Evolutionary conservation across 1,140 invertebrate species (phyloP).

Genomic region (Drosophila suzukii): DNA sequence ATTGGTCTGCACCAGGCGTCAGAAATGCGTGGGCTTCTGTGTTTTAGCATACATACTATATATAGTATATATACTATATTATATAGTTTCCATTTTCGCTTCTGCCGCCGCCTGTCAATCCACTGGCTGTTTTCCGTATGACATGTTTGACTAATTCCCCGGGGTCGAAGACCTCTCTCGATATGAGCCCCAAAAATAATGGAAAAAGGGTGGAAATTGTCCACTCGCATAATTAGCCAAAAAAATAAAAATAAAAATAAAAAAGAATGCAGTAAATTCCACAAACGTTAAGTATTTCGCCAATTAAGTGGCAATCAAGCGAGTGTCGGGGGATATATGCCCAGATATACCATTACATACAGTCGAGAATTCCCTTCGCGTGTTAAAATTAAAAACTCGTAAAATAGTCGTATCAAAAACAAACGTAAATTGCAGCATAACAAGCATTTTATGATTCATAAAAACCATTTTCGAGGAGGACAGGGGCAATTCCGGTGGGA

Average conservation of each 20-base stretch:
- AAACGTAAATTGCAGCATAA: slow-evolving; percentile 78
- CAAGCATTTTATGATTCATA: slow-evolving; percentile 78
- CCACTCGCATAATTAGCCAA: slow-evolving; percentile 65
- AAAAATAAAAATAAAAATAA: slow-evolving; percentile 13
- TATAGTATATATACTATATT: neutral
- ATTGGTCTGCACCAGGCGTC: slow-evolving; percentile 16
- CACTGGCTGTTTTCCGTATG: slow-evolving; percentile 18
- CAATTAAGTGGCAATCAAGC: slow-evolving; percentile 74
- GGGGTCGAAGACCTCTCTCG: slow-evolving; percentile 46
- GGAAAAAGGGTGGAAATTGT: slow-evolving; percentile 25
- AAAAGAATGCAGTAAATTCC: slow-evolving; percentile 20
- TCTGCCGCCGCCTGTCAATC: slow-evolving; percentile 32
- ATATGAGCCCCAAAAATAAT: slow-evolving; percentile 21
- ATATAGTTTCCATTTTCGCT: slow-evolving; percentile 34
- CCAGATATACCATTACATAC: slow-evolving; percentile 7
- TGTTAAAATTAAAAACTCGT: slow-evolving; percentile 78
- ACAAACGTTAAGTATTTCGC: slow-evolving; percentile 52
- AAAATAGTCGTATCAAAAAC: slow-evolving; percentile 52
- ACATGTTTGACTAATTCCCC: slow-evolving; percentile 47
- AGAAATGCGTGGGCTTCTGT: slow-evolving; percentile 13
- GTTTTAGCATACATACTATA: slow-evolving; percentile 12
- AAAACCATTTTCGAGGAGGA: slow-evolving; percentile 29
- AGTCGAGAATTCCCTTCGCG: slow-evolving; percentile 29
- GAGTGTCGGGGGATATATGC: slow-evolving; percentile 11
- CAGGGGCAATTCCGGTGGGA: neutral